These are phyloP conservation scores for Araneus ventricosus DNA, from an alignment of 1,140 invertebrate genomes.

Conservation along the genomic window DNA sequence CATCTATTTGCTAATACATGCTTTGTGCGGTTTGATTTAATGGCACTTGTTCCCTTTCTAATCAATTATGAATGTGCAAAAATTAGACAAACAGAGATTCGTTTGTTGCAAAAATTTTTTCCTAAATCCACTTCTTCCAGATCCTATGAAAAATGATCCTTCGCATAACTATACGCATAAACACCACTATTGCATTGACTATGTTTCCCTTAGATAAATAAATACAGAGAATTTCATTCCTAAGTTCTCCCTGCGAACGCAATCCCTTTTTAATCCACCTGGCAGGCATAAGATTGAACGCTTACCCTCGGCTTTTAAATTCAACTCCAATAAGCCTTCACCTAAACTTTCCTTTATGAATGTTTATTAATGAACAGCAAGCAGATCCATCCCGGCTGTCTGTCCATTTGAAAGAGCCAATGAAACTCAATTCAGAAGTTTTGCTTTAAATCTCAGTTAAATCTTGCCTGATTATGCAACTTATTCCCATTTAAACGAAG, in stretches of 20 bases:
- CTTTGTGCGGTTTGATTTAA: too few species aligned
- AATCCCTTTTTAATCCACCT: background rate
- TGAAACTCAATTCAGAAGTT: slow-evolving; percentile 72
- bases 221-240: background rate
- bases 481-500: slow-evolving; percentile 64
- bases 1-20: too few species aligned
- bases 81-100: too few species aligned
- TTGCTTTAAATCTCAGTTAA: slow-evolving; percentile 75
- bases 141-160: too few species aligned
- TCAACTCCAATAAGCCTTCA: slow-evolving; percentile 52
- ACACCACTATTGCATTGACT: background rate
- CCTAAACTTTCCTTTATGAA: slow-evolving; percentile 20
- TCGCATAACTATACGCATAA: background rate
- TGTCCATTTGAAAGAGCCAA: slow-evolving; percentile 57
- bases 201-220: background rate
- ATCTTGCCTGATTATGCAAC: slow-evolving; percentile 73
- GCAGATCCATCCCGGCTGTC: background rate
- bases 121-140: too few species aligned
- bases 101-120: too few species aligned
- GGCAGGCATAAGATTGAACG: background rate
- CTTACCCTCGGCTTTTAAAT: slow-evolving; percentile 41
- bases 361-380: slow-evolving; percentile 34
- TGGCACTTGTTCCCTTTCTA: too few species aligned
- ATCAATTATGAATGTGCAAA: too few species aligned
- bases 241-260: background rate